Percentiles rank a stretch among this genome's conserved stretches.
Evolutionary conservation across 2,888 invertebrate genomes (phyloP).

Genomic region (Nysson spinosus): DNA sequence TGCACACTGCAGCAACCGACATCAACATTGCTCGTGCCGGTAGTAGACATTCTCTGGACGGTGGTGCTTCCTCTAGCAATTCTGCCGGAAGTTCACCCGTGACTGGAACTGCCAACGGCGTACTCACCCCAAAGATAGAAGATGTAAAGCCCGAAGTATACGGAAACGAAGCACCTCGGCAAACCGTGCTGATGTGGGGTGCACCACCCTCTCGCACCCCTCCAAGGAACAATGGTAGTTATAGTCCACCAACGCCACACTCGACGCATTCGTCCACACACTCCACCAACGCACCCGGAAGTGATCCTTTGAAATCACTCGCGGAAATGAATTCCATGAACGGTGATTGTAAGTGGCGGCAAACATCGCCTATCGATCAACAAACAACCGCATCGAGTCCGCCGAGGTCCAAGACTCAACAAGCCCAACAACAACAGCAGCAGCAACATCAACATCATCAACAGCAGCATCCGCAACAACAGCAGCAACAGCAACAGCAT

Average conservation of each 20-base stretch:
- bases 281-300: constrained; percentile 62
- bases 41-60: constrained; percentile 74
- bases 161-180: constrained; percentile 84
- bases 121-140: constrained; percentile 82
- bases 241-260: constrained; percentile 74
- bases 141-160: constrained; percentile 80
- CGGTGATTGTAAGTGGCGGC: constrained; percentile 78
- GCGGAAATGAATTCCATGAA: constrained; percentile 78
- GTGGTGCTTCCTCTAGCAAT: constrained; percentile 81
- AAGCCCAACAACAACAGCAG: constrained; percentile 70
- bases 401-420: constrained; percentile 70
- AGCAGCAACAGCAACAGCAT: constrained; percentile 68
- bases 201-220: constrained; percentile 74
- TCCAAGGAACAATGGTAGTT: constrained; percentile 74
- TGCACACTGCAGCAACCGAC: constrained; percentile 49
- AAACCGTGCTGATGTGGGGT: constrained; percentile 97
- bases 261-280: constrained; percentile 70
- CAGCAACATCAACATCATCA: constrained; percentile 68
- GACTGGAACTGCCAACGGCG: constrained; percentile 77
- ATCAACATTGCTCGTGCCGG: constrained; percentile 70
- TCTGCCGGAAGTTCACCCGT: constrained; percentile 83
- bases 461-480: constrained; percentile 70
- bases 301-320: constrained; percentile 78
- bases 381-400: constrained; percentile 73
- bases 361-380: constrained; percentile 72